phyloP scores from a whole-genome alignment of 2,797 vertebrate genomes.

The Menidia menidia region DNA sequence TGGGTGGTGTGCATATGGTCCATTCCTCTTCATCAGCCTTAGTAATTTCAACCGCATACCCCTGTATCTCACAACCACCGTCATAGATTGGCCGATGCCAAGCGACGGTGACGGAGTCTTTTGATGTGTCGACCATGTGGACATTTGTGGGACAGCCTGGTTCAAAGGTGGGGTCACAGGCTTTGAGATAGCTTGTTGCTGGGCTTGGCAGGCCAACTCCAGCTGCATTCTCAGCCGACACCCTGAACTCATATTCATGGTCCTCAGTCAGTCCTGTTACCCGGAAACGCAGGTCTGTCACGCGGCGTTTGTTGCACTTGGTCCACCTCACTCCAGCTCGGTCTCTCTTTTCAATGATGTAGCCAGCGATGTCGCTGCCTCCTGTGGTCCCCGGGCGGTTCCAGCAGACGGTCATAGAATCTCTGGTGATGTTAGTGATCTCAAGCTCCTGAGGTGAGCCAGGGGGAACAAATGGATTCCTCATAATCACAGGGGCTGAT shows the following conservation, averaged over 20 bases:
- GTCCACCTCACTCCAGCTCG: conserved; percentile 95
- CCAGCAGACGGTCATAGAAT: conserved; percentile 99
- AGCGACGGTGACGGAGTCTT: conserved; percentile 87
- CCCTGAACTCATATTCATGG: conserved; percentile 97
- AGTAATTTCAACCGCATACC: conserved; percentile 94
- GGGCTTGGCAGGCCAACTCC: conserved; percentile 92
- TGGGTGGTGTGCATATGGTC: conserved; percentile 91
- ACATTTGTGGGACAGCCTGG: conserved; percentile 93
- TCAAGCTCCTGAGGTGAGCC: conserved; percentile 91
- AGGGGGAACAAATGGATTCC: conserved; percentile 94
- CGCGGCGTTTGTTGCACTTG: conserved; percentile 97
- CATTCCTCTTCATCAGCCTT: conserved; percentile 98
- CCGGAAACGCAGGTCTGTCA: conserved; percentile 96
- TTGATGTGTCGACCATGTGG: conserved; percentile 89
- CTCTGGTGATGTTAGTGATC: conserved; percentile 94
- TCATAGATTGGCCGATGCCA: conserved; percentile 98
- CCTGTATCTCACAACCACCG: conserved; percentile 95
- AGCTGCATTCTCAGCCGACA: conserved; percentile 97
- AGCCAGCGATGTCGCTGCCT: conserved; percentile 93
- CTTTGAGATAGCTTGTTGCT: conserved; percentile 90
- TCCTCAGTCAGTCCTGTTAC: conserved; percentile 94
- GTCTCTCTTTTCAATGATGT: conserved; percentile 97
- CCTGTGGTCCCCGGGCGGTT: conserved; percentile 91
- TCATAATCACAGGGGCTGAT: conserved; percentile 93
- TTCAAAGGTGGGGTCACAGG: conserved; percentile 95